Evolutionary conservation across 2,113 vertebrate genomes (phyloP), one percentile per base, ranked within the genome.

Genomic region (Cavia porcellus): DNA sequence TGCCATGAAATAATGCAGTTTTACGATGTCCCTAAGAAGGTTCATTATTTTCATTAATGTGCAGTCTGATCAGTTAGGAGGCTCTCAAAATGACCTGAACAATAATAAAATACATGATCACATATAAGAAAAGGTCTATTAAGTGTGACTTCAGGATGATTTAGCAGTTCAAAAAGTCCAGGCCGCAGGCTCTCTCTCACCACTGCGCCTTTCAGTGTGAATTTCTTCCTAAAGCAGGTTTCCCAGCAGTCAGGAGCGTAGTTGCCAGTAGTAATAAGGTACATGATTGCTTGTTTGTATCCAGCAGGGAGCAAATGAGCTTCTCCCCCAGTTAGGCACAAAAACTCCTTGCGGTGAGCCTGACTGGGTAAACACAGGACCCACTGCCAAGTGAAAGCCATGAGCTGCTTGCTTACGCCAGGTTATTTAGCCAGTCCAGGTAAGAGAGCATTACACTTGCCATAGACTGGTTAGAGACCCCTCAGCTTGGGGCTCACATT

Each of bases 31-130:
- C 45, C 89, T 82, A 62, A 89, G 25, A 95, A 66, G 15, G 83
- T 89, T 72, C 19, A 94, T 62, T 68, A 92, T 91, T 94, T 97
- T 38, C 50, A 47, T 74, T 96, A n/a, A 91, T 61, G 85, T 77
- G 47, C 92, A 72, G 14, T 79, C 17, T 83, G 89, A 74, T 15
- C 17, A 81, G 13, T 93, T 55, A 89, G 70, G 7, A 74, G 93
- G 62, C 35, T 62, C 89, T 83, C 22, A 70, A 89, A 28, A 7
- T 64, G 25, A 92, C 25, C 86, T 94, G 83, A 90, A 42, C 5
- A 64, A 68, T 87, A 87, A 83, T 87, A 85, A 95, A 91, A 94
- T 59, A 2, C 35, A 62, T 80, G 80, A 50, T 45, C 59, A 90
- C 20, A 74, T 50, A 42, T 68, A 68, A 80, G 20, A 90, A 80